A percentile compares a stretch with the other conserved stretches of the same genome.
phyloP scores from a whole-genome alignment of 2,888 invertebrate genomes.

The Meganola albula region DNA sequence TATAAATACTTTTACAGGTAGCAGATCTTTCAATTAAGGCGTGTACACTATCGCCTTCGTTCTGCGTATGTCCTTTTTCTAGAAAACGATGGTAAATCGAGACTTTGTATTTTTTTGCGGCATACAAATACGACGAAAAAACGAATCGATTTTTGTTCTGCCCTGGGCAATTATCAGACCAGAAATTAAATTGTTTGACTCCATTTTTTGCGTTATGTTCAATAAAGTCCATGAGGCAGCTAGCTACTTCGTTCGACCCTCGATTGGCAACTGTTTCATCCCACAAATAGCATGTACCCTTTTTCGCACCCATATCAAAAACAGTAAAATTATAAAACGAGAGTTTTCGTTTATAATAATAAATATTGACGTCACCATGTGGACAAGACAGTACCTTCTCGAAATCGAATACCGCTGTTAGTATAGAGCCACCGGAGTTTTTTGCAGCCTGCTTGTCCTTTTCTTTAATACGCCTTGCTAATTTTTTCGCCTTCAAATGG shows the following conservation, averaged over 20 bases:
- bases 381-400: conserved; percentile 13
- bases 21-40: conserved; percentile 1
- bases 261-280: conserved; percentile 15
- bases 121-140: conserved; percentile 6
- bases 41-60: conserved; percentile 4
- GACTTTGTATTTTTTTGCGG: conserved; percentile 7
- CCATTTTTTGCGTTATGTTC: conserved; percentile 5
- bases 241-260: conserved; percentile 13
- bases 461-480: conserved; percentile 11
- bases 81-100: conserved; percentile 6
- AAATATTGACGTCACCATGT: conserved; percentile 7
- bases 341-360: conserved; percentile 15
- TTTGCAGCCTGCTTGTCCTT: conserved; percentile 13
- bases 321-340: conserved; percentile 12
- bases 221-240: conserved; percentile 9
- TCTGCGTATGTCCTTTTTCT: conserved; percentile 9
- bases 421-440: conserved; percentile 4
- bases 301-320: conserved; percentile 13
- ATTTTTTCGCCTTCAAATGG: conserved; percentile 3
- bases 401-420: conserved; percentile 8
- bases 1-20: conserved; percentile 1
- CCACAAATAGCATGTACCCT: conserved; percentile 18
- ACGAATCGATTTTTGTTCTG: conserved; percentile 6
- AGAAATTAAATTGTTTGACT: conserved; percentile 4
- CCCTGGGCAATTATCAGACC: conserved; percentile 8